phyloP scores from a whole-genome alignment of 1,140 invertebrate genomes.

The Bombus waltoni region DNA sequence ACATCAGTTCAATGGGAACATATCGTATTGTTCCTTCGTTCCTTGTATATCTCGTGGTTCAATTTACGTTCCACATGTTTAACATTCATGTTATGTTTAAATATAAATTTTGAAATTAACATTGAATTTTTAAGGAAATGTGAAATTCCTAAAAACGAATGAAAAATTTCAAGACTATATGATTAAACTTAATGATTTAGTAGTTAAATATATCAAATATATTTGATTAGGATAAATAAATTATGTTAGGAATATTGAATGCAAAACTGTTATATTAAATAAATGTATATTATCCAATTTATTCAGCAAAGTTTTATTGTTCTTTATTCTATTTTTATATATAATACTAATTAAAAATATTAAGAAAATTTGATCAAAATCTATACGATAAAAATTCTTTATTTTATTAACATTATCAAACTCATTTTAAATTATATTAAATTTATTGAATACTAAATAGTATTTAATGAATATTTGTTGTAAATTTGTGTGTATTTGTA shows the following conservation, averaged over 20 bases:
- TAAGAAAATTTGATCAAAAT: neutral
- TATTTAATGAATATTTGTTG: neutral
- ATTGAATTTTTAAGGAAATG: neutral
- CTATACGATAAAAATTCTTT: neutral
- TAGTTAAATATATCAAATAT: neutral
- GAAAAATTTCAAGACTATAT: neutral
- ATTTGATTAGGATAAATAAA: neutral
- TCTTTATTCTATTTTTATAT: neutral
- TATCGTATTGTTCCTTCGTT: constrained; percentile 21
- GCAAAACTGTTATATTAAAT: neutral
- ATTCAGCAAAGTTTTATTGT: neutral
- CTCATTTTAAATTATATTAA: neutral
- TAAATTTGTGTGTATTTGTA: neutral
- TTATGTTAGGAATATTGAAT: neutral
- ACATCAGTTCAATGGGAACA: neutral
- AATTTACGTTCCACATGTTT: constrained; percentile 3
- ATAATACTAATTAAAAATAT: neutral
- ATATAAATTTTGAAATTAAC: neutral
- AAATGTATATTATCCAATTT: neutral
- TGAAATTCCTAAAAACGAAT: neutral
- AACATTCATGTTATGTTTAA: neutral
- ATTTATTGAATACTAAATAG: neutral
- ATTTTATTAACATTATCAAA: neutral
- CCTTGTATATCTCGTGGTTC: neutral
- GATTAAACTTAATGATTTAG: neutral